A percentile compares a stretch with the other conserved stretches of the same genome.
phyloP scores from a whole-genome alignment of 2,113 vertebrate genomes.

The Caretta caretta region DNA sequence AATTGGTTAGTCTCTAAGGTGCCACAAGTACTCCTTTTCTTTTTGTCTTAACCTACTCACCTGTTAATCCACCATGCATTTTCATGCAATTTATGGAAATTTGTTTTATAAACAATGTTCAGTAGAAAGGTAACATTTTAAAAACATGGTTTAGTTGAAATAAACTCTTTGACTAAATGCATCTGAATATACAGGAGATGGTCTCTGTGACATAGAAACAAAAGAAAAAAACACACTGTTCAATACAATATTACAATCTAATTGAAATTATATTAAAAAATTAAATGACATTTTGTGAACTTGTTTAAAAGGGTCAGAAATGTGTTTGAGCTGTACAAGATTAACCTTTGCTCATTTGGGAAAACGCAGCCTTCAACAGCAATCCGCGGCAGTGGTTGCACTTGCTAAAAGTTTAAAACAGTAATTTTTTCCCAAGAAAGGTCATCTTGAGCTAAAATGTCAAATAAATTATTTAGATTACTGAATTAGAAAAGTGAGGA shows the following conservation, averaged over 20 bases:
- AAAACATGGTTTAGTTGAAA: constrained; percentile 46
- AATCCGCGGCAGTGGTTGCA: constrained; percentile 82
- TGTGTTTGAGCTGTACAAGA: constrained; percentile 79
- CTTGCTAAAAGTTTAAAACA: constrained; percentile 92
- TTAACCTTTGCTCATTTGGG: constrained; percentile 85
- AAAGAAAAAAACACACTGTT: constrained; percentile 7
- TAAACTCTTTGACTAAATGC: constrained; percentile 49
- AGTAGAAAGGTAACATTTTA: constrained; percentile 14
- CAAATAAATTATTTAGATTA: constrained; percentile 93
- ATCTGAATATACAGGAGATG: constrained; percentile 21
- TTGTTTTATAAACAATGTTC: constrained; percentile 47
- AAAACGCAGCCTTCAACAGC: constrained; percentile 83
- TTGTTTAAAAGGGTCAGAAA: constrained; percentile 84
- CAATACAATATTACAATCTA: constrained; percentile 81
- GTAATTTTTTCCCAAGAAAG: constrained; percentile 90
- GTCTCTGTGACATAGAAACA: constrained; percentile 30
- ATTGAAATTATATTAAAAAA: constrained; percentile 83
- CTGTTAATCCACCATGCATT: constrained; percentile 65
- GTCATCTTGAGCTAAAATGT: constrained; percentile 92
- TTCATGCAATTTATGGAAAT: constrained; percentile 50
- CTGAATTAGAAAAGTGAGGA: constrained; percentile 91
- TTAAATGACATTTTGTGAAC: constrained; percentile 78
- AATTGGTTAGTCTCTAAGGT: no score
- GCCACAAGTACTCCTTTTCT: no score
- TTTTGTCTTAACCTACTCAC: constrained; percentile 69